Conservation (phyloP, 2,797 vertebrate genomes). For the Masticophis lateralis region DNA sequence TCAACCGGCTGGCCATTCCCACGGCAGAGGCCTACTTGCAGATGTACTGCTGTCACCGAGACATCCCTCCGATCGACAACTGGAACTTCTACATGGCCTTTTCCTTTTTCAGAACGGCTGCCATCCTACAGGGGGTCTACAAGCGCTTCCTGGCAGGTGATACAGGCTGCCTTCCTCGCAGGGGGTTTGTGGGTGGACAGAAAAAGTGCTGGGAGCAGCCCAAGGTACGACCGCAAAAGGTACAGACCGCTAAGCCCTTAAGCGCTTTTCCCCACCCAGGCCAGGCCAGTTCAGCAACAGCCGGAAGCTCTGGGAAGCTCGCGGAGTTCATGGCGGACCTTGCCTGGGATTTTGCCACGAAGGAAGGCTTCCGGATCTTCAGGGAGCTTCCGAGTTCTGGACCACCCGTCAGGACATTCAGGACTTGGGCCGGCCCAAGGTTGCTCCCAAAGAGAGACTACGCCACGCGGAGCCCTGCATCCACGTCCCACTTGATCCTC, state of each 20-base stretch:
- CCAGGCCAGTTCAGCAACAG: slow-evolving; percentile 61
- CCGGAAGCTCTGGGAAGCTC: slow-evolving; percentile 54
- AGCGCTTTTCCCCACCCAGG: slow-evolving; percentile 55
- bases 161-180: too few relatives aligned
- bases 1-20: slow-evolving; percentile 71
- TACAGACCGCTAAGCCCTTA: background rate
- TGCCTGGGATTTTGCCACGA: slow-evolving; percentile 81
- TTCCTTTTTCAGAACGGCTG: slow-evolving; percentile 75
- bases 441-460: slow-evolving; percentile 18
- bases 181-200: too few relatives aligned
- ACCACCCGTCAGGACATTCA: slow-evolving; percentile 19
- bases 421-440: background rate
- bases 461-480: background rate
- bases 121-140: slow-evolving; percentile 70
- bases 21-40: slow-evolving; percentile 68
- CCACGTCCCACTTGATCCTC: slow-evolving; percentile 32
- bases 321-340: slow-evolving; percentile 66
- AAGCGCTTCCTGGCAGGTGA: slow-evolving; percentile 27
- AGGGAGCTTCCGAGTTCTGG: slow-evolving; percentile 56
- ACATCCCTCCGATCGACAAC: slow-evolving; percentile 50
- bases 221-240: too few relatives aligned
- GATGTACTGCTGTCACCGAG: slow-evolving; percentile 69
- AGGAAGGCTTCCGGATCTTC: slow-evolving; percentile 82
- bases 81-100: slow-evolving; percentile 83
- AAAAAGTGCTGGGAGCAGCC: background rate